Evolutionary conservation across 2,888 invertebrate species (phyloP).

Genomic region (Odontomyia ornata): DNA sequence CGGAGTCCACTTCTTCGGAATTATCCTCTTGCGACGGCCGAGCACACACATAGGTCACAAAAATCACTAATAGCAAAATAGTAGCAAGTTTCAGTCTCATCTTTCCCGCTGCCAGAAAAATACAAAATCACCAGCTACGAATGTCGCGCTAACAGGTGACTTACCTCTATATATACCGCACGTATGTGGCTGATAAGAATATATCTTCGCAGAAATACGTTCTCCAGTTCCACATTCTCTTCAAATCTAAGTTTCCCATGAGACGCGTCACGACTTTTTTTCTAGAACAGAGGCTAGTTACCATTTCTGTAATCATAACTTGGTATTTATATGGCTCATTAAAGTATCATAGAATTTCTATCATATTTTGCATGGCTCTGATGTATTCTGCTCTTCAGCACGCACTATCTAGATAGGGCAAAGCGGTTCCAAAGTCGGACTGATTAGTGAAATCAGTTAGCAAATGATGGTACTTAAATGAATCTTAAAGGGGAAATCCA

Average conservation of each 20-base stretch:
- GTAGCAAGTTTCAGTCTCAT: conserved; percentile 3
- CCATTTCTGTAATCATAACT: conserved; percentile 4
- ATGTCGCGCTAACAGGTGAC: neutral
- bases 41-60: conserved; percentile 1
- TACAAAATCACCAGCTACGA: neutral
- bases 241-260: conserved; percentile 4
- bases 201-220: neutral
- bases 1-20: neutral
- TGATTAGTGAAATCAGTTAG: too few relatives aligned
- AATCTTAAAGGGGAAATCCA: too few relatives aligned
- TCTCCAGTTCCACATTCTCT: conserved; percentile 3
- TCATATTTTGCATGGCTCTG: neutral
- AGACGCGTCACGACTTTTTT: conserved; percentile 1
- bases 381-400: too few relatives aligned
- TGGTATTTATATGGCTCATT: conserved; percentile 37
- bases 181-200: conserved; percentile 3
- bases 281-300: conserved; percentile 30
- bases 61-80: conserved; percentile 3
- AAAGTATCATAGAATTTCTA: conserved; percentile 9
- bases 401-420: too few relatives aligned
- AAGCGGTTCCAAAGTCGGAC: too few relatives aligned
- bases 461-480: too few relatives aligned
- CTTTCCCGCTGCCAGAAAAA: neutral
- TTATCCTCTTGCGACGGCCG: conserved; percentile 19
- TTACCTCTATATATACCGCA: conserved; percentile 28